Conservation (phyloP, 2,113 vertebrate genomes). For the Calidris pygmaea region DNA sequence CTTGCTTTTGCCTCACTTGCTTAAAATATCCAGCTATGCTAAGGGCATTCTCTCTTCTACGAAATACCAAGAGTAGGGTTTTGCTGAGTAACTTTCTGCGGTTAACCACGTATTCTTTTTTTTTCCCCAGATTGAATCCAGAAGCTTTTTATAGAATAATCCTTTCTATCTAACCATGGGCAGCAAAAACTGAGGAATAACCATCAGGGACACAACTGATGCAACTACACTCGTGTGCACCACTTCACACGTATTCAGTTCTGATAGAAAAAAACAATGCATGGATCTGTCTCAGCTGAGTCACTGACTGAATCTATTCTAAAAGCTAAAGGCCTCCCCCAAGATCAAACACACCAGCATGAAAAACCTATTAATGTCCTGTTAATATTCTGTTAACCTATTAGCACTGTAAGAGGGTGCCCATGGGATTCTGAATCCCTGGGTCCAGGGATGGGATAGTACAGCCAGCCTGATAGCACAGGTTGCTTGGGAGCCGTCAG, state of each 20-base stretch:
- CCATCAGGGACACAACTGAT: background rate
- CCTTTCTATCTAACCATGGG: background rate
- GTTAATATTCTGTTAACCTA: background rate
- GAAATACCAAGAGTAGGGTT: background rate
- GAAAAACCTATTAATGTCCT: background rate
- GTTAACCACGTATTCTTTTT: background rate
- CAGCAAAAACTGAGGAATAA: background rate
- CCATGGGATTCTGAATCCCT: background rate
- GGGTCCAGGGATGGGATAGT: background rate
- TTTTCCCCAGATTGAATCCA: background rate
- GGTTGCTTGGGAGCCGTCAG: background rate
- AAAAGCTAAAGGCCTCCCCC: background rate
- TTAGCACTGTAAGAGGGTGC: background rate
- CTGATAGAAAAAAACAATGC: background rate
- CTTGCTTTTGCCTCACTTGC: background rate
- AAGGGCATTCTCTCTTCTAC: background rate
- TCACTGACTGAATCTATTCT: background rate
- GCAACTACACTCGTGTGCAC: rapidly evolving
- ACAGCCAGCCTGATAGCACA: background rate
- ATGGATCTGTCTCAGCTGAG: background rate
- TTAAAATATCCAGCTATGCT: background rate
- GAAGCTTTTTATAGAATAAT: background rate
- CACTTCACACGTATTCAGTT: background rate
- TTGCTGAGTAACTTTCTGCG: background rate
- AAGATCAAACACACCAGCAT: background rate